Base-by-base conservation (phyloP, 2,797 vertebrate genomes). In the Pelodytes ibericus region DNA sequence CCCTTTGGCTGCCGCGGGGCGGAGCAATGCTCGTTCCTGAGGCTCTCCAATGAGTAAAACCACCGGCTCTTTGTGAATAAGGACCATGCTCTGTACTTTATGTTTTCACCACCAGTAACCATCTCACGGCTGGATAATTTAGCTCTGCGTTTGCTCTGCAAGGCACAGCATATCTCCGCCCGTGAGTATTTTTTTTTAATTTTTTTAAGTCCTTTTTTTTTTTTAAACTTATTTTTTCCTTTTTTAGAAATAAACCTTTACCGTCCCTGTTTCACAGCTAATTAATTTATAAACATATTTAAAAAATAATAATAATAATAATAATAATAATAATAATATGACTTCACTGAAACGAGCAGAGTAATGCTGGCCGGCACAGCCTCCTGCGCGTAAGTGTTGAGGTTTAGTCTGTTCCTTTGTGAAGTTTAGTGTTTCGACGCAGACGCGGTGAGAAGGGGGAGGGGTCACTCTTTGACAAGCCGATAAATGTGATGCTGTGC, bases 401-500 rank as follows among this genome's bases (percentile, higher is more conserved):
- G 94, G 94, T 95, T 94, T 91, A 95, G 94, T 97, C 95, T 93
- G 90, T 88, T 90, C 74, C 69, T 86, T 86, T 85, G 89, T 87
- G 88, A 86, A 87, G 86, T 87, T 56, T 59, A 27, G 67, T 77
- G 75, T 84, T 7, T 85, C 83, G 75, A 85, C 80, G 53, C 84
- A 27, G 82, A 81, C 66, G 85, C 11, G 29, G 39, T 20, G 69
- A 49, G 31, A 1, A 18, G 51, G 26, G 68, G 59, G 49, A 51
- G 18, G 47, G 29, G 87, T 98, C 93, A 99, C 91, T 99, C 98
- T 88, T 99, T 99, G 87, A 99, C 95, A 89, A 99, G 94, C 92
- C 97, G 95, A 94, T 99, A 99, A 94, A 98, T 98, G 75, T 99
- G 97, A 91, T 99, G 97, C 85, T 99, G 98, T 84, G 98, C 97